Conservation (phyloP, 2,113 vertebrate genomes). For the Sinosuthora webbiana region DNA sequence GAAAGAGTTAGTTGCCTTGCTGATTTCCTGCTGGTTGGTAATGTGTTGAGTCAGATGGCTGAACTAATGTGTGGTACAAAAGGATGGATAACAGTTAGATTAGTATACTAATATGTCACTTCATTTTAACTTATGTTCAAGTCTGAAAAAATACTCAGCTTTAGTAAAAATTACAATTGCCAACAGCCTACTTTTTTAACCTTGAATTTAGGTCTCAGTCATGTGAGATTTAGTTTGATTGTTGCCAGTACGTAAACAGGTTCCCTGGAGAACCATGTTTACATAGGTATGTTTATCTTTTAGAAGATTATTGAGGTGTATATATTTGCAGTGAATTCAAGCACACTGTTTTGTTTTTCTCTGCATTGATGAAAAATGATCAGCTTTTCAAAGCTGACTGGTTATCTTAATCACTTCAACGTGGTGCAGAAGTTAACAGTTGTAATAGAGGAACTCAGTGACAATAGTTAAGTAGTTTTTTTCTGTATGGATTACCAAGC, state of each 20-base stretch:
- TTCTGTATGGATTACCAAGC: not conserved
- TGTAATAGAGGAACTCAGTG: not conserved
- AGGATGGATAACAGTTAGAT: constrained; percentile 40
- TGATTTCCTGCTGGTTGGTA: constrained; percentile 43
- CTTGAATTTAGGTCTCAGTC: not conserved
- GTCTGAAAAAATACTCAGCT: not conserved
- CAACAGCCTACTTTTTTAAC: not conserved
- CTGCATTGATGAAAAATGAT: not conserved
- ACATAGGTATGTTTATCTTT: not conserved
- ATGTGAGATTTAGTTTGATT: not conserved
- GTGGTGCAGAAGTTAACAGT: not conserved
- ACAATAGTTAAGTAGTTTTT: not conserved
- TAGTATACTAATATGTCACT: constrained; percentile 17
- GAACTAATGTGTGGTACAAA: constrained; percentile 45
- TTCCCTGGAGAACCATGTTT: not conserved
- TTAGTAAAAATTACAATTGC: not conserved
- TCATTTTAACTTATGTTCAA: not conserved
- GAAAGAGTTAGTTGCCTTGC: constrained; percentile 15
- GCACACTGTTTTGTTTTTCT: not conserved
- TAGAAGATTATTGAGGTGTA: not conserved
- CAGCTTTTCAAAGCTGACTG: not conserved
- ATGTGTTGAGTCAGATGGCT: constrained; percentile 47
- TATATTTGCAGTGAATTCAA: not conserved
- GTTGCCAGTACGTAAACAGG: too few relatives aligned
- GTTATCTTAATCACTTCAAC: not conserved